Conservation (phyloP, 1,140 invertebrate genomes). For the Procambarus clarkii region DNA sequence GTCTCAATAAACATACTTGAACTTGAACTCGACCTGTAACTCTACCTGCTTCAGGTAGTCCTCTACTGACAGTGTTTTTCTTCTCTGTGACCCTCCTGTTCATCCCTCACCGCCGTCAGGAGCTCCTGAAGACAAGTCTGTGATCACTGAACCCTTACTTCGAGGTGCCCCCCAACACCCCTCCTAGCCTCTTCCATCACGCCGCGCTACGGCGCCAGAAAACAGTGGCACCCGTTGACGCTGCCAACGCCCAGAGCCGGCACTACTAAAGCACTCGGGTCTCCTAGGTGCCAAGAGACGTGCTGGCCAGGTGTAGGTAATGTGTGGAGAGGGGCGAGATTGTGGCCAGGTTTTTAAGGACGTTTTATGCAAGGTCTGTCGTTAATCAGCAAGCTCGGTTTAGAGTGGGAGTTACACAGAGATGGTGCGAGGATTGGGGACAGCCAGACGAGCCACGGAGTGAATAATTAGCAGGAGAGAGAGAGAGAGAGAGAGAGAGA, state of each 20-base stretch:
- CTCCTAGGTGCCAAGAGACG: conserved; percentile 51
- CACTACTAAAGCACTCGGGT: background rate
- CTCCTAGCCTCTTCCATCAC: conserved; percentile 47
- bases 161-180: conserved; percentile 3
- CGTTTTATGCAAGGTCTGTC: background rate
- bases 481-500: conserved; percentile 24
- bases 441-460: background rate
- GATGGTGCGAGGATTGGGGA: conserved; percentile 20
- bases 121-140: background rate
- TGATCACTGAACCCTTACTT: background rate
- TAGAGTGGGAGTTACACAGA: conserved; percentile 5
- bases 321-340: conserved; percentile 8
- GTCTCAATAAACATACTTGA: too few species aligned
- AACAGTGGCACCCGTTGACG: conserved; percentile 30
- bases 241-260: background rate
- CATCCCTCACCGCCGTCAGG: background rate
- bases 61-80: background rate
- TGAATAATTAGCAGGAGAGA: background rate
- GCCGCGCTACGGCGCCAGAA: conserved; percentile 19
- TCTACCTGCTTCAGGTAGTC: background rate
- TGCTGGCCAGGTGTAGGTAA: conserved; percentile 51
- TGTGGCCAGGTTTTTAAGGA: conserved; percentile 10
- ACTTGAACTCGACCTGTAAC: too few species aligned
- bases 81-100: background rate
- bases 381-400: conserved; percentile 24